phyloP scores from a whole-genome alignment of 2,888 invertebrate species.

The Acleris literana region DNA sequence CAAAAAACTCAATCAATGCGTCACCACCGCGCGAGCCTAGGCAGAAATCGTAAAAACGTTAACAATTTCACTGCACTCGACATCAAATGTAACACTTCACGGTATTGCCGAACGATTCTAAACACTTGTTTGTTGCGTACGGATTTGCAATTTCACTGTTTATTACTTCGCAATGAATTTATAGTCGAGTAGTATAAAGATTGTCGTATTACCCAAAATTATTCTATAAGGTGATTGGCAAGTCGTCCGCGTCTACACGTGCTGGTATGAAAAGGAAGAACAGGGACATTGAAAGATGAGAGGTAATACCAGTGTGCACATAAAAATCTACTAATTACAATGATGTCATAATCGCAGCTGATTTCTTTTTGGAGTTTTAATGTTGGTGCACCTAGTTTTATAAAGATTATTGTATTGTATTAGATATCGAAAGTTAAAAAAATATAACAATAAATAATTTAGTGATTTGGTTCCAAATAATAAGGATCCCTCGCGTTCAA shows the following conservation, averaged over 20 bases:
- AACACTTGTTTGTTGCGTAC: conserved; percentile 11
- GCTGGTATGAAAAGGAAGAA: conserved; percentile 75
- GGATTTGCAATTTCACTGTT: conserved; percentile 31
- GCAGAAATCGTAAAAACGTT: conserved; percentile 32
- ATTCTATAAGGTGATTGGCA: conserved; percentile 59
- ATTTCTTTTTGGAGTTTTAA: conserved; percentile 12
- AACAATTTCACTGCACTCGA: conserved; percentile 27
- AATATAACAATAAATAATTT: too few species aligned
- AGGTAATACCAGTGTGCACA: conserved; percentile 25
- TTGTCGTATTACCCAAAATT: conserved; percentile 56
- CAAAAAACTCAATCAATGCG: conserved; percentile 37
- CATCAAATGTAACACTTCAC: conserved; percentile 24
- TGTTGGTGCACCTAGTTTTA: conserved; percentile 11
- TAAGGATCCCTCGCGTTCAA: too few species aligned
- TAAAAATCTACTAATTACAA: conserved; percentile 16
- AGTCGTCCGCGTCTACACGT: conserved; percentile 79
- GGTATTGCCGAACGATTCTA: conserved; percentile 19
- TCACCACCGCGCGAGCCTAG: conserved; percentile 25
- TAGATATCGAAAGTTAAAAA: too few species aligned
- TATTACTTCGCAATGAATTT: not conserved
- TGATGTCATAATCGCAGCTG: conserved; percentile 25
- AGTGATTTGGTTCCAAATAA: too few species aligned
- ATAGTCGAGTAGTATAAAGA: conserved; percentile 16
- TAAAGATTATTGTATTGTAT: too few species aligned
- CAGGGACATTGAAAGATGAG: conserved; percentile 42